Evolutionary conservation across 2,113 vertebrate genomes (phyloP).

Genomic region (Nothocercus julius): DNA sequence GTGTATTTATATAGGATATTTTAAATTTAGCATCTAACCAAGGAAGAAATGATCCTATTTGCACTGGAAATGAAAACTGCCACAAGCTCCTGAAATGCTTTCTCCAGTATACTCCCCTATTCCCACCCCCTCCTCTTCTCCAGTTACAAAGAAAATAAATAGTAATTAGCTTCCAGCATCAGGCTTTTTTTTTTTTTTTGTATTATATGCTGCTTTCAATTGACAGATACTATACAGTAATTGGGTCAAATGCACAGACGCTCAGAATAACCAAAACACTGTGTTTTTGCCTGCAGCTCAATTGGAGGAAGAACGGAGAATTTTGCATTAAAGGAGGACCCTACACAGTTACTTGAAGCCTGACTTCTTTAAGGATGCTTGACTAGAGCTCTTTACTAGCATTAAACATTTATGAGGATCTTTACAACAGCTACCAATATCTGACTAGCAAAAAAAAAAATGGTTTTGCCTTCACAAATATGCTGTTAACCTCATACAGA

Average conservation of each 20-base stretch:
- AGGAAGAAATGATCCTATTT: not conserved
- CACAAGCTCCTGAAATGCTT: not conserved
- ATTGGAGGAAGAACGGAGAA: not conserved
- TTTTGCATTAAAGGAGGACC: not conserved
- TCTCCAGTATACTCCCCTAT: not conserved
- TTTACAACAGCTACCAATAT: not conserved
- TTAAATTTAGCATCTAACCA: not conserved
- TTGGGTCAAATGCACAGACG: constrained; percentile 40
- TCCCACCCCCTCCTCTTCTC: not conserved
- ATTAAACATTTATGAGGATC: constrained; percentile 24
- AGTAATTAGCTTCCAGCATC: constrained; percentile 34
- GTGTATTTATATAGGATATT: not conserved
- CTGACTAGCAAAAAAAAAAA: not conserved
- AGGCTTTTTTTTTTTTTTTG: not conserved
- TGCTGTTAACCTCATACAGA: not conserved
- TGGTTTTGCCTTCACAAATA: not conserved
- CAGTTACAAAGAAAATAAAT: constrained; percentile 20
- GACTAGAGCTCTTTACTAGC: not conserved
- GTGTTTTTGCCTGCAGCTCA: constrained; percentile 14
- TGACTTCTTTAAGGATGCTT: not conserved
- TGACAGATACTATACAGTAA: constrained; percentile 32
- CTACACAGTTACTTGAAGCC: not conserved
- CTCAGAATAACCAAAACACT: not conserved
- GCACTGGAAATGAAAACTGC: not conserved
- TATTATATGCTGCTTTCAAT: not conserved